Percentiles rank a stretch among this genome's conserved stretches.
These are phyloP conservation scores for Drosophila acutilabella DNA, from an alignment of 2,888 invertebrate genomes.

Conservation along the genomic window DNA sequence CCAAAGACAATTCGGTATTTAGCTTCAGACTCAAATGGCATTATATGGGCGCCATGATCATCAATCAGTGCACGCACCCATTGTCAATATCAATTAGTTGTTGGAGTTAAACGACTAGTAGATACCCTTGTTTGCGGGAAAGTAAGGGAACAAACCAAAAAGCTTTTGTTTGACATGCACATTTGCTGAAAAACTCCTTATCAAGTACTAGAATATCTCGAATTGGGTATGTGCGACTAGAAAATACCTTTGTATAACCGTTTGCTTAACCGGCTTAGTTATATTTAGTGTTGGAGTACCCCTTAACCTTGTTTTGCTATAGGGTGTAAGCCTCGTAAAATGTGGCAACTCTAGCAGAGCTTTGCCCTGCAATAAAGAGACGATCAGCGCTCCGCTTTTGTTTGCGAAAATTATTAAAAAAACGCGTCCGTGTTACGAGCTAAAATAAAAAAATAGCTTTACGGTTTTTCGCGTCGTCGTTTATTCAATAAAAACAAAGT, in stretches of 20 bases:
- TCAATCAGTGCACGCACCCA: conserved; percentile 61
- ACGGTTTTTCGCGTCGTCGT: conserved; percentile 64
- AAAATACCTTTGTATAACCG: too few relatives aligned
- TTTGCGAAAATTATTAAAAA: conserved; percentile 63
- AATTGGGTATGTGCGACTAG: too few relatives aligned
- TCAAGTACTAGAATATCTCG: too few relatives aligned
- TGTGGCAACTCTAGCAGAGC: conserved; percentile 55
- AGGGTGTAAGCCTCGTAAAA: conserved; percentile 16
- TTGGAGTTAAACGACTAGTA: neutral
- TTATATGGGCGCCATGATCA: conserved; percentile 58
- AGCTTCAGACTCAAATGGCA: conserved; percentile 38
- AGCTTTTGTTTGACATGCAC: too few relatives aligned
- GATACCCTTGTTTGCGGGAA: conserved; percentile 21
- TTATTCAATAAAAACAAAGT: conserved; percentile 70
- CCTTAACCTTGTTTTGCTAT: neutral
- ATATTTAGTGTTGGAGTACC: too few relatives aligned
- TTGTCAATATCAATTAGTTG: conserved; percentile 15
- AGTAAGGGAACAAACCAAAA: neutral
- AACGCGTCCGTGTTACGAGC: conserved; percentile 56
- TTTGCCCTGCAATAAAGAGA: conserved; percentile 38
- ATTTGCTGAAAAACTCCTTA: too few relatives aligned
- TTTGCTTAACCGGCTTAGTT: too few relatives aligned
- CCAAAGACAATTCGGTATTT: conserved; percentile 52
- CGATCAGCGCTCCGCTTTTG: conserved; percentile 47
- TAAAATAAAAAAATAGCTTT: conserved; percentile 54